phyloP scores from a whole-genome alignment of 1,140 invertebrate species.

The Centruroides vittatus region DNA sequence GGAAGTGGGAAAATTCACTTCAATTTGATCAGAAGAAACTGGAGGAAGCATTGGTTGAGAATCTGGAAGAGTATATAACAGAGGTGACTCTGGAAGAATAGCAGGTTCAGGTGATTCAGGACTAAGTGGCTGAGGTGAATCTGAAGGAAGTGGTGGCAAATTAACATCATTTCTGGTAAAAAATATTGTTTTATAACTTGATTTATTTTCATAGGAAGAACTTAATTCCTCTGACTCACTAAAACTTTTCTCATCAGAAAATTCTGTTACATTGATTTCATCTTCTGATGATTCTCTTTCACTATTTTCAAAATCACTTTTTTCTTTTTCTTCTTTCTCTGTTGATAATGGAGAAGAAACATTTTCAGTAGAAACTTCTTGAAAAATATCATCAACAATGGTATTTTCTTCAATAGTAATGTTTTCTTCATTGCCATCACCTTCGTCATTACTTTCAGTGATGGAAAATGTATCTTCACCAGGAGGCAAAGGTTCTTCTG shows the following conservation, averaged over 20 bases:
- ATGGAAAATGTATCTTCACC: neutral
- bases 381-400: too few species aligned
- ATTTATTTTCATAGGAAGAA: too few species aligned
- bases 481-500: neutral
- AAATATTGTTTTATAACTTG: conserved; percentile 4
- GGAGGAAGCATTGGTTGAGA: too few species aligned
- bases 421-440: neutral
- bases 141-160: conserved; percentile 10
- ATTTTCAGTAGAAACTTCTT: too few species aligned
- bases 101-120: neutral
- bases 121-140: conserved; percentile 1
- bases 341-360: too few species aligned
- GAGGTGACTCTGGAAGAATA: neutral
- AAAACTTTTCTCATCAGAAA: too few species aligned
- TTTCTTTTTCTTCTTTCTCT: neutral
- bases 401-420: neutral
- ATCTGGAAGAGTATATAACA: too few species aligned
- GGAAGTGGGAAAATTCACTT: too few species aligned
- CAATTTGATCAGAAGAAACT: too few species aligned
- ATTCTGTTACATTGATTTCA: neutral
- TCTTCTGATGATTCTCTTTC: neutral
- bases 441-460: neutral
- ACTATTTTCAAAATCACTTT: neutral
- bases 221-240: too few species aligned
- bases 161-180: conserved; percentile 7